Conservation (phyloP, 2,113 vertebrate genomes). For the Psammodynastes pulverulentus region DNA sequence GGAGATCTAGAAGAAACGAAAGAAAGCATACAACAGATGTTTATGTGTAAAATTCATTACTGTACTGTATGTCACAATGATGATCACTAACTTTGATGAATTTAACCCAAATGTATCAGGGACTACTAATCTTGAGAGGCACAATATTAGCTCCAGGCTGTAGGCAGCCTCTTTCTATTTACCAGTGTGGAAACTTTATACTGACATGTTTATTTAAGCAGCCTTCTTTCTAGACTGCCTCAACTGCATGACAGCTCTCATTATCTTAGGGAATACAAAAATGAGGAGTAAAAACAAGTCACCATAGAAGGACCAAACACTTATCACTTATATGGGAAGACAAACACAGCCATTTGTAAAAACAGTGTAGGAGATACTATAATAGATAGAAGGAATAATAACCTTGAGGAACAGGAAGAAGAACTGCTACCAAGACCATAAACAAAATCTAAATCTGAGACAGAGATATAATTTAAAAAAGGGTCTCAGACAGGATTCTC, state of each 20-base stretch:
- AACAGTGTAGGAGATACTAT: neutral
- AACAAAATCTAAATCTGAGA: neutral
- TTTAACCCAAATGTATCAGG: neutral
- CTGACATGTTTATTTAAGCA: neutral
- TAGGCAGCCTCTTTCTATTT: neutral
- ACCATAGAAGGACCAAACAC: neutral
- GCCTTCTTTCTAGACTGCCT: neutral
- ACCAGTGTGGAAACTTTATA: neutral
- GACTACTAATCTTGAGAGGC: neutral
- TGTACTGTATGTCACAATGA: neutral
- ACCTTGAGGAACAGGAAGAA: neutral
- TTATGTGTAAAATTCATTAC: neutral
- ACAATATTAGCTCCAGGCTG: neutral
- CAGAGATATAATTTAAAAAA: neutral
- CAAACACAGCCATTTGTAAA: neutral
- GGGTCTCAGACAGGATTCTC: neutral
- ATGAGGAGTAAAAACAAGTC: neutral
- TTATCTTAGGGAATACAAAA: neutral
- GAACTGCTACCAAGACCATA: neutral
- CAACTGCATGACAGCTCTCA: neutral
- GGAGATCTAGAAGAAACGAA: neutral
- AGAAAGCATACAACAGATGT: neutral
- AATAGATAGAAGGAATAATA: neutral
- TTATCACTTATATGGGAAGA: neutral
- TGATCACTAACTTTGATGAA: neutral